A percentile compares a stretch with the other conserved stretches of the same genome.
These are phyloP conservation scores for Eulemur rufifrons DNA, from an alignment of 2,113 vertebrate species.

Conservation along the genomic window DNA sequence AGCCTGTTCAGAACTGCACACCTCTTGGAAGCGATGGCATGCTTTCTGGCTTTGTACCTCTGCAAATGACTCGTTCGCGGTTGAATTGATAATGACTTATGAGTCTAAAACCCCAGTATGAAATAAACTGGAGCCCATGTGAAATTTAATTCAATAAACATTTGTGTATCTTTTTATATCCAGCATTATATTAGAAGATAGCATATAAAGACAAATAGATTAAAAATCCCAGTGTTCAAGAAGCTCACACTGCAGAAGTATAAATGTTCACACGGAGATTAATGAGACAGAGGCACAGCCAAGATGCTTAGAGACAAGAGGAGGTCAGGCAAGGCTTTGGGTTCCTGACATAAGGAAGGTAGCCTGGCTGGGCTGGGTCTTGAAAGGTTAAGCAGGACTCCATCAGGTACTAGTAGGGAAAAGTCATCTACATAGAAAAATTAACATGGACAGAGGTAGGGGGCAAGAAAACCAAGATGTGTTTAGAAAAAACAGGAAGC, in stretches of 20 bases:
- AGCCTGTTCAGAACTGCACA: constrained; percentile 45
- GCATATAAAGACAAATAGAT: neutral
- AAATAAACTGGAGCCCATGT: neutral
- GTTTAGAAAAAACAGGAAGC: neutral
- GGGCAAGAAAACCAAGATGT: neutral
- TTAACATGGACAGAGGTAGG: neutral
- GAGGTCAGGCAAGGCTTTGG: neutral
- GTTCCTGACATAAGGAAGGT: neutral
- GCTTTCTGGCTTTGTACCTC: constrained; percentile 62
- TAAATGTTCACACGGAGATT: neutral
- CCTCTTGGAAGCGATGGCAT: constrained; percentile 46
- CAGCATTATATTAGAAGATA: neutral
- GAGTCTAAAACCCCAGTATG: neutral
- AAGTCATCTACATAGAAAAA: neutral
- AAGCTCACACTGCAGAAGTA: neutral
- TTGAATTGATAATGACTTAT: constrained; percentile 51
- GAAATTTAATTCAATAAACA: constrained; percentile 39
- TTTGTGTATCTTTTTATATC: neutral
- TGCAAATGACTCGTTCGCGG: constrained; percentile 27
- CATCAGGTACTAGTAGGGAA: neutral
- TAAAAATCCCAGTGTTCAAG: constrained; percentile 13
- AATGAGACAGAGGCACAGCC: neutral
- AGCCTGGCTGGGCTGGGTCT: too few relatives aligned
- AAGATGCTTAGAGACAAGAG: neutral
- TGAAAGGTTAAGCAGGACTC: neutral